These are phyloP conservation scores for Salarias fasciatus DNA, from an alignment of 2,797 vertebrate genomes.

Conservation along the genomic window DNA sequence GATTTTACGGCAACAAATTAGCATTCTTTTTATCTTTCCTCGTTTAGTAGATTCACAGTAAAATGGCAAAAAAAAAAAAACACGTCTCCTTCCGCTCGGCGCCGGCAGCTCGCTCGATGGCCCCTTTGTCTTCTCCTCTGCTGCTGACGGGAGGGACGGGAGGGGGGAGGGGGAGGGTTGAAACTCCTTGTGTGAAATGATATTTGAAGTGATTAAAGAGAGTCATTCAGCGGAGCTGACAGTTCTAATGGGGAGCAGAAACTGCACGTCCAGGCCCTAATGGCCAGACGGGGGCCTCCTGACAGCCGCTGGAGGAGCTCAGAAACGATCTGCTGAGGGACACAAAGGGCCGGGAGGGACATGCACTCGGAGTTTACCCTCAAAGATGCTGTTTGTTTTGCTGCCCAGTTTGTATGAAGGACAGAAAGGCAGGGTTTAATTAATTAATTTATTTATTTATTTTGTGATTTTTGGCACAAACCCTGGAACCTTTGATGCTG, in stretches of 20 bases:
- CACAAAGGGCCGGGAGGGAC: slow-evolving; percentile 28
- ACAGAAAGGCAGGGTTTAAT: background rate
- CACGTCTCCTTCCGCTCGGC: slow-evolving; percentile 14
- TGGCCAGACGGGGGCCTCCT: slow-evolving; percentile 44
- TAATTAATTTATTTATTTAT: background rate
- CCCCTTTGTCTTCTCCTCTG: slow-evolving; percentile 62
- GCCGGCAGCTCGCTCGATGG: slow-evolving; percentile 40
- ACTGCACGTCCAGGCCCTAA: slow-evolving; percentile 57
- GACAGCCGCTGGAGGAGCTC: slow-evolving; percentile 58
- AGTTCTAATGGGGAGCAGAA: slow-evolving; percentile 74
- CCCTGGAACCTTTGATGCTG: background rate
- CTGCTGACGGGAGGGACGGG: no score
- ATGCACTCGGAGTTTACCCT: slow-evolving; percentile 25
- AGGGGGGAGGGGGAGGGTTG: slow-evolving; percentile 47
- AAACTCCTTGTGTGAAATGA: slow-evolving; percentile 75
- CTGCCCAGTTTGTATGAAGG: slow-evolving; percentile 7
- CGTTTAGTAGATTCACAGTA: slow-evolving; percentile 38
- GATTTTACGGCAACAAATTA: slow-evolving; percentile 53
- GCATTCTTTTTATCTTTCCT: slow-evolving; percentile 45
- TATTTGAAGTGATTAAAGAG: slow-evolving; percentile 79
- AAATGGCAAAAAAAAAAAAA: slow-evolving; percentile 44
- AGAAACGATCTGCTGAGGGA: slow-evolving; percentile 29
- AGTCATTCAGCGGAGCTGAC: slow-evolving; percentile 69
- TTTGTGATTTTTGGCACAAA: background rate
- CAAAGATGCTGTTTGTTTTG: slow-evolving; percentile 35